A percentile compares a stretch with the other conserved stretches of the same genome.
phyloP scores from a whole-genome alignment of 1,140 invertebrate genomes.

The Popillia japonica region DNA sequence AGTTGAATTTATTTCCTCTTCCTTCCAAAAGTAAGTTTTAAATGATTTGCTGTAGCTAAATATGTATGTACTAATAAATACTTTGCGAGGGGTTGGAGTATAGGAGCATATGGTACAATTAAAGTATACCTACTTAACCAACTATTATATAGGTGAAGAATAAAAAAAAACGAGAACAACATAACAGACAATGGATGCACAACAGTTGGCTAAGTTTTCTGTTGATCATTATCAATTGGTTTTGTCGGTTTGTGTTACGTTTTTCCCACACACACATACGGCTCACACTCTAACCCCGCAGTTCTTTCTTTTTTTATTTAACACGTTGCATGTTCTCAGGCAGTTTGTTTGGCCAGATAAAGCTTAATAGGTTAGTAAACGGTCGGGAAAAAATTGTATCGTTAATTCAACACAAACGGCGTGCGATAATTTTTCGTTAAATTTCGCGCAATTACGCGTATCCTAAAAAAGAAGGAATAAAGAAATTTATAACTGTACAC shows the following conservation, averaged over 20 bases:
- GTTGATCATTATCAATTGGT: conserved; percentile 6
- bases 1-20: no score
- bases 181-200: background rate
- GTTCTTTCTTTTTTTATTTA: background rate
- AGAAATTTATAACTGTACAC: no score
- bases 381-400: background rate
- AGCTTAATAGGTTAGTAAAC: background rate
- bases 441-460: no score
- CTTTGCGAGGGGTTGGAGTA: no score
- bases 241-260: background rate
- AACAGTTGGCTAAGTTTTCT: background rate
- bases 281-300: no score
- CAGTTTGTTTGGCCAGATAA: conserved; percentile 1
- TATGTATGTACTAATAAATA: no score
- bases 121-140: background rate
- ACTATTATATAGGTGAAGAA: background rate
- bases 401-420: no score
- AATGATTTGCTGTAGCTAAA: no score
- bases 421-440: no score
- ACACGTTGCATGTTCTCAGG: background rate
- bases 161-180: background rate
- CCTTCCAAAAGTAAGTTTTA: no score
- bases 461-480: no score
- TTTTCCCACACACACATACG: no score
- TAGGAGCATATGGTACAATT: background rate